phyloP scores from a whole-genome alignment of 2,888 invertebrate genomes.

The Liopterus haemorrhoidalis region DNA sequence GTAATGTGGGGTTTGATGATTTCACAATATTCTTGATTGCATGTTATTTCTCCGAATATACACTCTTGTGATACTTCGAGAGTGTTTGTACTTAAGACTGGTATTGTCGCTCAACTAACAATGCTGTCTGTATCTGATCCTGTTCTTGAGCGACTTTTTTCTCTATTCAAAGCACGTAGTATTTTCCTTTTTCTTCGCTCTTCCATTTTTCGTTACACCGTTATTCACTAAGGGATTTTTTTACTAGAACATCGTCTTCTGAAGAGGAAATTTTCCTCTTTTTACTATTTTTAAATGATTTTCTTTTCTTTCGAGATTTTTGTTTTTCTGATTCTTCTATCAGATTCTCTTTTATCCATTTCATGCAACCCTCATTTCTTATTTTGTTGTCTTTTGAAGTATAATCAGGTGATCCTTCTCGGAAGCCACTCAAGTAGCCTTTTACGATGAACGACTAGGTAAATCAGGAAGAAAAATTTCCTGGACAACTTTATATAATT shows the following conservation, averaged over 20 bases:
- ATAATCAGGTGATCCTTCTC: slow-evolving; percentile 49
- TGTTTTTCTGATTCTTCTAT: slow-evolving; percentile 3
- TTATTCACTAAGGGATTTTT: too few species aligned
- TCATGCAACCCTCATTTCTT: neutral
- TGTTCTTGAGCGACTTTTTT: slow-evolving; percentile 40
- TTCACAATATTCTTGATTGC: too few species aligned
- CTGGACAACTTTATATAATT: slow-evolving; percentile 71
- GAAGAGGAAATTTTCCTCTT: slow-evolving; percentile 22
- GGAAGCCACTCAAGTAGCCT: slow-evolving; percentile 63
- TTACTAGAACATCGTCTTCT: slow-evolving; percentile 15
- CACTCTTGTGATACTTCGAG: too few species aligned
- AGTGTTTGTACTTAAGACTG: slow-evolving; percentile 40
- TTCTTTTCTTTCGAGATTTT: slow-evolving; percentile 16
- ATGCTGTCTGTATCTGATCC: slow-evolving; percentile 34
- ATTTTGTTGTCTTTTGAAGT: slow-evolving; percentile 18
- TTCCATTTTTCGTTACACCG: slow-evolving; percentile 16
- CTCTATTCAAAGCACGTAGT: slow-evolving; percentile 30
- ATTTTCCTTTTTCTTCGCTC: slow-evolving; percentile 20
- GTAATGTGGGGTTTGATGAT: too few species aligned
- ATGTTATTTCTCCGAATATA: too few species aligned
- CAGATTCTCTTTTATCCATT: neutral
- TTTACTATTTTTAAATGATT: slow-evolving; percentile 25
- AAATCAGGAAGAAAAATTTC: slow-evolving; percentile 90
- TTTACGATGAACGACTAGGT: slow-evolving; percentile 69
- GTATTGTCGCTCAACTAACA: slow-evolving; percentile 13